Base-by-base conservation (phyloP, 2,797 vertebrate species). In the Urocyon cinereoargenteus region DNA sequence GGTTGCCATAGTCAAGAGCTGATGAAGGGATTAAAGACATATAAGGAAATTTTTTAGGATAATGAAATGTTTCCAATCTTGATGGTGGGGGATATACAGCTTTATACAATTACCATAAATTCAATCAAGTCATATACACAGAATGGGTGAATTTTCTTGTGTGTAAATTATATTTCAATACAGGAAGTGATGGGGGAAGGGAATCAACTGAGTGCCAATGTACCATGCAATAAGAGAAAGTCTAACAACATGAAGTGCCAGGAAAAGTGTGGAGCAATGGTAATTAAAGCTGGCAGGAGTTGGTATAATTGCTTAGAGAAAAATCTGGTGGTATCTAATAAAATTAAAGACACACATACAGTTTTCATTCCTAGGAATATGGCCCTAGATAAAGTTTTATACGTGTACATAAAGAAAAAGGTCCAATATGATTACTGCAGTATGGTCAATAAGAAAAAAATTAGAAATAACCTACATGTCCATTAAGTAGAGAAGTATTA, bases 401-500 rank as follows among this genome's bases (percentile, higher is more conserved):
- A 73, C 6, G 24, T 6, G 11, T 75, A 34, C 73, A 94, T 21
- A 87, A 86, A 86, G 7, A 53, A 81, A 12, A 40, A 92, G 66
- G 21, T 72, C 83, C 6, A 83, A 78, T 16, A 96, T 49, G 16
- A 34, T 84, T 49, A 84, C 22, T 55, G 11, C 5, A 75, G 40
- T 90, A 75, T 12, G 92, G 13, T 34, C 57, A 83, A 57, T 57
- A 75, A 62, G 28, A 34, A 79, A 87, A 91, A 91, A 72, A 92
- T 0, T 49, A 6, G 6, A 93, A 88, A 90, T 51, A 81, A 92
- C 19, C 31, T 93, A 55, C 75, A 64, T 14, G 36, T 49, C 73
- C 13, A 90, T 73, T 36, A 95, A 78, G 73, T 36, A n/a, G 62
- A 95, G 22, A 96, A 84, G 62, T 89, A 85, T 78, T 91, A 57